Evolutionary conservation across 2,113 vertebrate species (phyloP).

Genomic region (Osmerus eperlanus): DNA sequence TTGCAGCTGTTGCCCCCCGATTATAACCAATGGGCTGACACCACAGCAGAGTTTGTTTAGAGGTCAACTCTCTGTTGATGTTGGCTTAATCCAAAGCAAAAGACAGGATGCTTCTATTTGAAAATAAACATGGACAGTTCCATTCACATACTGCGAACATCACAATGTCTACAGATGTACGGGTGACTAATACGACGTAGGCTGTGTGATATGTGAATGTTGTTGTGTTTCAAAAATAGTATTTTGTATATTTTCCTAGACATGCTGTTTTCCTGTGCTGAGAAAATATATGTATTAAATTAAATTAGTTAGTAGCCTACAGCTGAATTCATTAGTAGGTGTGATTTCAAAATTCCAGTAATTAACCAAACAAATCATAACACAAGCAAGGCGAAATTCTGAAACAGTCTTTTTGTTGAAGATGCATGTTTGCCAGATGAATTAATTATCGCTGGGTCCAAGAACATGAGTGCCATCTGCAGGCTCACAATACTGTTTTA

Average conservation of each 20-base stretch:
- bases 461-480: slow-evolving; percentile 63
- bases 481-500: slow-evolving; percentile 31
- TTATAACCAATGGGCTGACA: slow-evolving; percentile 39
- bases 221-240: not conserved
- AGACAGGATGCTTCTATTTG: slow-evolving; percentile 59
- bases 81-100: slow-evolving; percentile 50
- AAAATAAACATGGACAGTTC: slow-evolving; percentile 54
- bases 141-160: slow-evolving; percentile 19
- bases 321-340: too few species aligned
- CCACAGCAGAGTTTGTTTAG: slow-evolving; percentile 58
- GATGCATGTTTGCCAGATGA: not conserved
- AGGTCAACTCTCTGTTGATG: slow-evolving; percentile 60
- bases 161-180: slow-evolving; percentile 2
- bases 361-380: not conserved
- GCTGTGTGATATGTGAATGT: not conserved
- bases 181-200: not conserved
- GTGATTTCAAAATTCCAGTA: too few species aligned
- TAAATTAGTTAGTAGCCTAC: too few species aligned
- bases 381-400: not conserved
- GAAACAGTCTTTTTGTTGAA: not conserved
- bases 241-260: not conserved
- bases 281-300: too few species aligned
- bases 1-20: slow-evolving; percentile 38
- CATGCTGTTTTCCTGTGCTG: too few species aligned
- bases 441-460: slow-evolving; percentile 27